Evolutionary conservation across 2,797 vertebrate genomes (phyloP).

Genomic region (Fistularia commersonii): DNA sequence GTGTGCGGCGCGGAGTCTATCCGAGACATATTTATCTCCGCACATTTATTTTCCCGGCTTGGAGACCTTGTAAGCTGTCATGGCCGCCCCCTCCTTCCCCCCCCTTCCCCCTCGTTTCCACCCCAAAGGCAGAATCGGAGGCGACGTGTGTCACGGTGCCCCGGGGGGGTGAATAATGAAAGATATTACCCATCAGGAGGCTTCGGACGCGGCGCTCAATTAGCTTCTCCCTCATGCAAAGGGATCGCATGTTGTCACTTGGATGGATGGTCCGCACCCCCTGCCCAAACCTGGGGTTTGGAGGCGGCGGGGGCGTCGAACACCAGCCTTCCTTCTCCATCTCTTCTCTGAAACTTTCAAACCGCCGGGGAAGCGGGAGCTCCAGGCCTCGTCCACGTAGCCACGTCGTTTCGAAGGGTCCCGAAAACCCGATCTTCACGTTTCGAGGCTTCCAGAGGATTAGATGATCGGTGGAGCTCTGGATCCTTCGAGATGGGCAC

Average conservation of each 20-base stretch:
- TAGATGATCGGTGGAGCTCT: too few relatives aligned
- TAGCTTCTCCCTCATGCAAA: constrained; percentile 83
- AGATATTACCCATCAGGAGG: constrained; percentile 91
- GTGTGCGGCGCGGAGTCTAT: constrained; percentile 35
- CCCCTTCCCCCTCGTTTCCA: too few relatives aligned
- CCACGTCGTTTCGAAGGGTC: too few relatives aligned
- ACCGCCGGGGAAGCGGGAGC: too few relatives aligned
- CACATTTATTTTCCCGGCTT: constrained; percentile 51
- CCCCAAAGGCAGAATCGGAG: constrained; percentile 51
- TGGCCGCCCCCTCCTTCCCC: constrained; percentile 15
- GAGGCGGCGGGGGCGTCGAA: too few relatives aligned
- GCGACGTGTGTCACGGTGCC: constrained; percentile 64
- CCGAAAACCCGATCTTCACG: too few relatives aligned
- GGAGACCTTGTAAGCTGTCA: constrained; percentile 74
- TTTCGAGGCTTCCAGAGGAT: too few relatives aligned
- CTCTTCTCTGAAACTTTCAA: too few relatives aligned
- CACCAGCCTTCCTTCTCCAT: too few relatives aligned
- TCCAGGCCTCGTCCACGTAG: too few relatives aligned
- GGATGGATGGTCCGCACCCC: constrained; percentile 74
- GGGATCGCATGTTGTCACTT: constrained; percentile 88
- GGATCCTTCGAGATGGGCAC: too few relatives aligned
- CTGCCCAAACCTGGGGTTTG: too few relatives aligned
- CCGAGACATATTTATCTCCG: constrained; percentile 9
- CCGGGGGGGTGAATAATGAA: constrained; percentile 81
- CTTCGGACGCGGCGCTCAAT: constrained; percentile 85